phyloP scores from a whole-genome alignment of 2,113 vertebrate genomes.

The Myiozetetes cayanensis region DNA sequence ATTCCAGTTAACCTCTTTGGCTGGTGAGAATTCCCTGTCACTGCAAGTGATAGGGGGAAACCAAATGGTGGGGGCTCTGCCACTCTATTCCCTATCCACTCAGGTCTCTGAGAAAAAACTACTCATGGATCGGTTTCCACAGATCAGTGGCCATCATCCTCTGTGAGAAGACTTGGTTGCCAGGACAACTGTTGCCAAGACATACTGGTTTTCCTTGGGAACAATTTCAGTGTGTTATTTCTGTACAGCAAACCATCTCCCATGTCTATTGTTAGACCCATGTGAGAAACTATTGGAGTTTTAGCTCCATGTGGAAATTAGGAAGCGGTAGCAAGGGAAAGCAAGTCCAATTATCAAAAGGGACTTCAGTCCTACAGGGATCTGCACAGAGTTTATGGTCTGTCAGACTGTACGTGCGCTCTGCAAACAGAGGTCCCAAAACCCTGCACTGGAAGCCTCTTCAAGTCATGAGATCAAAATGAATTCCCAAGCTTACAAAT shows the following conservation, averaged over 20 bases:
- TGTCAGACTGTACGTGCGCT: not conserved
- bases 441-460: not conserved
- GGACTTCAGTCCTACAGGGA: not conserved
- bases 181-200: conserved; percentile 51
- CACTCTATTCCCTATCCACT: not conserved
- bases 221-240: not conserved
- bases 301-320: not conserved
- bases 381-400: not conserved
- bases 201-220: not conserved
- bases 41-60: accelerated
- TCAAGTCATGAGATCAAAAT: not conserved
- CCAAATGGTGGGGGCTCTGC: not conserved
- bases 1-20: not conserved
- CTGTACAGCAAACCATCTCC: not conserved
- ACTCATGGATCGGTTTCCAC: accelerated
- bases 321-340: not conserved
- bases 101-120: not conserved
- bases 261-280: not conserved
- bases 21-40: not conserved
- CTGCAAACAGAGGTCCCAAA: not conserved
- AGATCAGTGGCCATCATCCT: not conserved
- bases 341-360: not conserved
- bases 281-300: not conserved
- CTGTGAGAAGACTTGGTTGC: not conserved
- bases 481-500: not conserved